A percentile compares a stretch with the other conserved stretches of the same genome.
Evolutionary conservation across 1,140 invertebrate genomes (phyloP).

Genomic region (Aphidius ervi): DNA sequence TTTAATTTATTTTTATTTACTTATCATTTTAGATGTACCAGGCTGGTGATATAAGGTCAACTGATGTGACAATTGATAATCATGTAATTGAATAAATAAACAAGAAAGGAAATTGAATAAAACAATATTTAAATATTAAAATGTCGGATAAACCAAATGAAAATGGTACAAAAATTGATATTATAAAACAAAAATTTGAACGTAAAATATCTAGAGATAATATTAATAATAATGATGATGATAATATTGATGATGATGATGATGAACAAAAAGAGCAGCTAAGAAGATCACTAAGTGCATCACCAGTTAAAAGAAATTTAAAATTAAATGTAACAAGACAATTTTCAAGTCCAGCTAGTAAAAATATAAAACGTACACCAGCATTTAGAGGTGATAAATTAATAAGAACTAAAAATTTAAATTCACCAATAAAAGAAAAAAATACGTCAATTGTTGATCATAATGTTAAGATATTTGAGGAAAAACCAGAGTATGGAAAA

Average conservation of each 20-base stretch:
- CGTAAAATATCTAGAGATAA: background rate
- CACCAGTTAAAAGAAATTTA: conserved; percentile 27
- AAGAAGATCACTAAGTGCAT: conserved; percentile 22
- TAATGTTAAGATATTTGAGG: conserved; percentile 29
- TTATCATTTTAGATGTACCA: no score
- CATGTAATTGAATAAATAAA: no score
- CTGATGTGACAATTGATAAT: no score
- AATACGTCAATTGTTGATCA: conserved; percentile 23
- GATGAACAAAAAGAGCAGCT: conserved; percentile 18
- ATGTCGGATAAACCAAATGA: conserved; percentile 25
- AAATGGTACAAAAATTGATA: conserved; percentile 23
- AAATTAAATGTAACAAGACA: conserved; percentile 46
- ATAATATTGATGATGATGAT: background rate
- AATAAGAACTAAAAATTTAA: conserved; percentile 31
- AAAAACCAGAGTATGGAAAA: conserved; percentile 41
- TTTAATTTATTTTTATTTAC: no score
- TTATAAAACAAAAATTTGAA: conserved; percentile 29
- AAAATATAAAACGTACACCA: conserved; percentile 58
- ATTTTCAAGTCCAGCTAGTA: conserved; percentile 54
- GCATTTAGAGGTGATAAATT: conserved; percentile 59
- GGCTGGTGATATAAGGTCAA: no score
- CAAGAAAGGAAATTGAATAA: no score
- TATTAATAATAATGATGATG: background rate
- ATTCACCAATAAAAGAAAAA: conserved; percentile 33
- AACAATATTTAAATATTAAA: background rate